A percentile compares a stretch with the other conserved stretches of the same genome.
These are phyloP conservation scores for Daptonema setosum DNA, from an alignment of 2,888 invertebrate genomes.

Conservation along the genomic window DNA sequence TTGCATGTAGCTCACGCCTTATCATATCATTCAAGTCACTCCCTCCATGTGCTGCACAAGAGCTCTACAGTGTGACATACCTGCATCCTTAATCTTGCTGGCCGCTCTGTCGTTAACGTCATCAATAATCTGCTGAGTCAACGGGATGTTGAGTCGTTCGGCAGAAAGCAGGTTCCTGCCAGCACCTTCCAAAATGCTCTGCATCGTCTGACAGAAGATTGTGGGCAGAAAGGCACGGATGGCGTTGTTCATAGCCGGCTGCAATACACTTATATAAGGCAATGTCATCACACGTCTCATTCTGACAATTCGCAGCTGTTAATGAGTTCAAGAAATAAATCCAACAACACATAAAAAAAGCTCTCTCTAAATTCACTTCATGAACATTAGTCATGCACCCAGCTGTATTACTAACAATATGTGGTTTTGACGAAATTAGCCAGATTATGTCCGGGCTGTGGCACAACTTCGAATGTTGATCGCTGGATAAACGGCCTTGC, in stretches of 20 bases:
- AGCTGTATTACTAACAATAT: neutral
- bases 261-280: neutral
- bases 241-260: neutral
- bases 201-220: neutral
- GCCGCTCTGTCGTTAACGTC: too few species aligned
- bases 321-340: too few species aligned
- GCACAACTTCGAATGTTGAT: neutral
- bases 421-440: neutral
- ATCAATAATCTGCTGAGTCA: too few species aligned
- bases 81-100: too few species aligned
- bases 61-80: too few species aligned
- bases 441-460: neutral
- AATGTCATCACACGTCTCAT: neutral
- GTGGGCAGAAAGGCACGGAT: neutral
- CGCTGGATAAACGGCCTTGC: neutral
- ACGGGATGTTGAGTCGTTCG: neutral
- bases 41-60: too few species aligned
- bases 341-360: too few species aligned
- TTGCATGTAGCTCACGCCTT: too few species aligned
- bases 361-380: too few species aligned
- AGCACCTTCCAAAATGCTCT: neutral
- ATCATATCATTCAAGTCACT: too few species aligned
- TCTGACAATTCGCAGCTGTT: neutral
- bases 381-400: too few species aligned
- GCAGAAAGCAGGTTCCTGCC: neutral